Base-by-base conservation (phyloP, 2,888 invertebrate species). In the Biston betularia region DNA sequence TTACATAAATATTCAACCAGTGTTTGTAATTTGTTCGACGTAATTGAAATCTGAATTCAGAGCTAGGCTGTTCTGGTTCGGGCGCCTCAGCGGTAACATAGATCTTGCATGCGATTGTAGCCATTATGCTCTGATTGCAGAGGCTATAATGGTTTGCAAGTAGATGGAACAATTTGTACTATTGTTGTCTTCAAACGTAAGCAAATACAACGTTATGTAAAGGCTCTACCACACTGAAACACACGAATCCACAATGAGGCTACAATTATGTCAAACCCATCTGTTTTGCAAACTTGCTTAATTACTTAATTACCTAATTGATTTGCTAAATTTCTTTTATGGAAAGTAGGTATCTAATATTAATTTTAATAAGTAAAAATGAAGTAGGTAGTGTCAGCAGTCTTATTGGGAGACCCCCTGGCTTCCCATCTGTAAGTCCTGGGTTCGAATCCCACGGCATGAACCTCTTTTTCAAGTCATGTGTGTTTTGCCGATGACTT, bases 61-160 rank as follows among this genome's bases (percentile, higher is more conserved):
- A 60, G 61, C 46, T 61, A 60, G 61, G 50, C 65, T 14, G 52
- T 61, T 61, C 56, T 53, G 56, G 35, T 56, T 61, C 48, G 42
- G 38, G 15, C 24, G 49, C 62, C 58, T 58, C 42, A 44, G 57
- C 54, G 15, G 57, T 53, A 57, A 35, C 57, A 62, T 66, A 57
- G 57, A 66, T 66, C 44, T 62, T 58, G 42, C 24, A 66, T 57
- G 62, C 66, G 42, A 66, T 66, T 62, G 57, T 62, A 53, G 53
- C 46, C 66, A 62, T 66, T 66, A 62, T 34, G 42, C 24, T 33
- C 24, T 54, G 62, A 62, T 66, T 44, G 53, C 49, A 62, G 48
- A 54, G 62, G 44, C 54, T 49, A 44, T 53, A 58, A 58, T 54
- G 49, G 66, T 44, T 54, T 49, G 62, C 54, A 49, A 38, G 53